These are phyloP conservation scores for Microctonus hyperodae DNA, from an alignment of 2,888 invertebrate genomes.

Conservation along the genomic window DNA sequence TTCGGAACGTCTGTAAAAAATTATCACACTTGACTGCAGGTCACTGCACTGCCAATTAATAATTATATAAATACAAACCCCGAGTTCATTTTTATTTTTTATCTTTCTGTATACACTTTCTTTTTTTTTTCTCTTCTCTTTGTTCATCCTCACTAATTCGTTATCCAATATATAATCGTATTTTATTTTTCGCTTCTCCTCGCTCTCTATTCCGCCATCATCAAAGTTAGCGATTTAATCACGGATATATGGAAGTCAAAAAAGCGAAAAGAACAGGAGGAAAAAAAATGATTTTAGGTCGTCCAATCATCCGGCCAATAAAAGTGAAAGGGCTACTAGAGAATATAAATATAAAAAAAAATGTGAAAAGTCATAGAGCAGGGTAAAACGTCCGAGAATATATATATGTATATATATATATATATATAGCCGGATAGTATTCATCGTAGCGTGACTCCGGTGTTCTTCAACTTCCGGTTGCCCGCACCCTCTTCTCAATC, in stretches of 20 bases:
- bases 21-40: slow-evolving; percentile 9
- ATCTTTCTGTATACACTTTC: background rate
- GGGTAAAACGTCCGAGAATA: slow-evolving; percentile 2
- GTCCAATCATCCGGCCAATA: background rate
- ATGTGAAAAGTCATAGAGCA: slow-evolving; percentile 7
- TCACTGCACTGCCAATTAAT: slow-evolving; percentile 11
- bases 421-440: slow-evolving; percentile 41
- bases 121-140: background rate
- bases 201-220: background rate
- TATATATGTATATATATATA: too few species aligned
- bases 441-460: slow-evolving; percentile 62
- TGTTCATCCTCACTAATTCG: too few species aligned
- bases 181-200: slow-evolving; percentile 10
- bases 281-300: background rate
- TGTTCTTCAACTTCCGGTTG: slow-evolving; percentile 39
- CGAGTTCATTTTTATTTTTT: background rate
- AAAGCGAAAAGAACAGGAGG: background rate
- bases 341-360: background rate
- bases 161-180: slow-evolving; percentile 3
- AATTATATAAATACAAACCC: too few species aligned
- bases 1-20: background rate
- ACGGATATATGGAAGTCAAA: background rate
- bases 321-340: background rate
- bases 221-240: slow-evolving; percentile 25
- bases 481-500: slow-evolving; percentile 31